Conservation (phyloP, 1,140 invertebrate species). For the Physella acuta region DNA sequence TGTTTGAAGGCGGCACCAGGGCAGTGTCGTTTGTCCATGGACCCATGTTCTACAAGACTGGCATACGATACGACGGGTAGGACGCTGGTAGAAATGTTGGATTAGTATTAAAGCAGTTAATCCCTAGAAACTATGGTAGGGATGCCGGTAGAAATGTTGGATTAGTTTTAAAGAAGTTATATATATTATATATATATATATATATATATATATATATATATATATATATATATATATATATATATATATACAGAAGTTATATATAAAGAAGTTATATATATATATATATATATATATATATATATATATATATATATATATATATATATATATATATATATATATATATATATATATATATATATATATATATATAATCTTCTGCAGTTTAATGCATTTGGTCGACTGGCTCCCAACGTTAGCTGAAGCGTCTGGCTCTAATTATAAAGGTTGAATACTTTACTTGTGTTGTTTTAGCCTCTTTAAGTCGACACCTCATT, state of each 20-base stretch:
- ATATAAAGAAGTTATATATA: neutral
- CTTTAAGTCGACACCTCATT: no score
- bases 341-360: neutral
- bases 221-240: neutral
- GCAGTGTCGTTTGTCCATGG: conserved; percentile 50
- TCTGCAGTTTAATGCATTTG: neutral
- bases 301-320: neutral
- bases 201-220: neutral
- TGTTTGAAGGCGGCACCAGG: conserved; percentile 43
- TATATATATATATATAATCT: neutral
- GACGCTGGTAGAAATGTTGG: neutral
- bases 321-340: neutral
- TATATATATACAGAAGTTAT: neutral
- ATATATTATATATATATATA: neutral
- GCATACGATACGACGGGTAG: neutral
- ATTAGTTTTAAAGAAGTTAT: neutral
- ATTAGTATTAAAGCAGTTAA: neutral
- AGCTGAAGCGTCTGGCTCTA: neutral
- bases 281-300: neutral
- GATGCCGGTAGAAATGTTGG: neutral
- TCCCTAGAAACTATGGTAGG: neutral
- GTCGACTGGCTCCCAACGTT: neutral
- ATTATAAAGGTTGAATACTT: neutral
- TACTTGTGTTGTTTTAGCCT: neutral
- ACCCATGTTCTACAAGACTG: conserved; percentile 32